Evolutionary conservation across 1,140 invertebrate genomes (phyloP).

Genomic region (Protaetia brevitarsis): DNA sequence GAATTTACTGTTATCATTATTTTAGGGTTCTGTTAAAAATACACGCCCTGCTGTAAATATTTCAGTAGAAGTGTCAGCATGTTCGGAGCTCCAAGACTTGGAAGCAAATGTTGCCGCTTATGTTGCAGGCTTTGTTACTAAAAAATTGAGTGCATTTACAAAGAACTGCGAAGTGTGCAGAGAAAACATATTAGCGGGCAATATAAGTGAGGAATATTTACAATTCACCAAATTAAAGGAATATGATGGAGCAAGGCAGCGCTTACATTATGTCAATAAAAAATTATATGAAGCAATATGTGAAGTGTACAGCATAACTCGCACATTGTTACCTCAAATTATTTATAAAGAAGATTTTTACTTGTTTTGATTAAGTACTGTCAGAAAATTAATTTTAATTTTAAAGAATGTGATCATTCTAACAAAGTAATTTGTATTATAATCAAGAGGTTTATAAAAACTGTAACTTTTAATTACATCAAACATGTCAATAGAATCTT

Average conservation of each 20-base stretch:
- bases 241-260: neutral
- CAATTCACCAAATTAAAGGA: neutral
- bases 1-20: neutral
- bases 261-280: neutral
- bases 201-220: neutral
- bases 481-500: neutral
- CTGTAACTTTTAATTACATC: neutral
- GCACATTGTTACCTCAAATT: neutral
- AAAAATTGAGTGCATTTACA: neutral
- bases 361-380: neutral
- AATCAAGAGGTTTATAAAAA: neutral
- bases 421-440: neutral
- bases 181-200: neutral
- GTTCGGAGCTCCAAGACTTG: neutral
- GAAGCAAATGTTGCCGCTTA: neutral
- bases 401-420: neutral
- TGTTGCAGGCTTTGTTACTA: neutral
- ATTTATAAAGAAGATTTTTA: neutral
- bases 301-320: neutral
- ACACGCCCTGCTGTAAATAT: neutral
- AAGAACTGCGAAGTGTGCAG: neutral
- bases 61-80: neutral
- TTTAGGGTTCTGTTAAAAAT: neutral
- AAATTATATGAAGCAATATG: neutral
- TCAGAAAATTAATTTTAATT: neutral